phyloP scores from a whole-genome alignment of 2,797 vertebrate genomes.

The Takifugu ocellatus region DNA sequence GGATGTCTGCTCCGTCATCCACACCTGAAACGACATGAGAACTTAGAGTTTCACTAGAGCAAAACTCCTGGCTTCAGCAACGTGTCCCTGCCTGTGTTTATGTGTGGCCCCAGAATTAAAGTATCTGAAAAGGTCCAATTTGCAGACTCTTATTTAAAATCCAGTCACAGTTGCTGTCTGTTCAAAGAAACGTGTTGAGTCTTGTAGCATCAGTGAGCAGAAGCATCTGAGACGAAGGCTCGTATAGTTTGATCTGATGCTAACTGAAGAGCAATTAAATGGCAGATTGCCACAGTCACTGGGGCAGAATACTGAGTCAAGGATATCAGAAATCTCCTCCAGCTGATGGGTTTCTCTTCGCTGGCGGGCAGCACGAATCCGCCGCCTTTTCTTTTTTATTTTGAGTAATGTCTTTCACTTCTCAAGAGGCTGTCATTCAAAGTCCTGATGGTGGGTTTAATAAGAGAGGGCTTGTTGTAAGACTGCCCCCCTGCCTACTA shows the following conservation, averaged over 20 bases:
- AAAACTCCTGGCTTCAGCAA: too few relatives aligned
- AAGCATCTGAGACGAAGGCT: conserved; percentile 24
- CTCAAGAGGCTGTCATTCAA: conserved; percentile 49
- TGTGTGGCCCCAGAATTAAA: too few relatives aligned
- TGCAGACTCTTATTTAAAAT: too few relatives aligned
- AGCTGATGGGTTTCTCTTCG: conserved; percentile 49
- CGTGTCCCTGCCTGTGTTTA: too few relatives aligned
- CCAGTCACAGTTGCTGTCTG: too few relatives aligned
- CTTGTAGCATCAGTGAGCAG: conserved; percentile 12
- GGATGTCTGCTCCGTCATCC: conserved; percentile 96
- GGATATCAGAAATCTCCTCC: conserved; percentile 53
- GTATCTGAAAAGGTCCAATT: too few relatives aligned
- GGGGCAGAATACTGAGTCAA: conserved; percentile 40
- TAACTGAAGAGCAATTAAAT: conserved; percentile 54
- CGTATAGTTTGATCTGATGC: background rate
- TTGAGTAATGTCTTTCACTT: conserved; percentile 56
- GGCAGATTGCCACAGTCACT: conserved; percentile 13
- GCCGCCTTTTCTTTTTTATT: background rate
- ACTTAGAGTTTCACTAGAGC: too few relatives aligned
- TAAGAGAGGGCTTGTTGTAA: conserved; percentile 36
- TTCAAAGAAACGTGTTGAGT: too few relatives aligned
- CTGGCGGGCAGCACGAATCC: conserved; percentile 6
- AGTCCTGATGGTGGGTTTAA: conserved; percentile 31
- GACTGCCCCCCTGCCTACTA: conserved; percentile 34
- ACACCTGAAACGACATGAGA: conserved; percentile 77